Percentiles rank a stretch among this genome's conserved stretches.
Conservation (phyloP, 2,113 vertebrate species). For the Lagopus muta region DNA sequence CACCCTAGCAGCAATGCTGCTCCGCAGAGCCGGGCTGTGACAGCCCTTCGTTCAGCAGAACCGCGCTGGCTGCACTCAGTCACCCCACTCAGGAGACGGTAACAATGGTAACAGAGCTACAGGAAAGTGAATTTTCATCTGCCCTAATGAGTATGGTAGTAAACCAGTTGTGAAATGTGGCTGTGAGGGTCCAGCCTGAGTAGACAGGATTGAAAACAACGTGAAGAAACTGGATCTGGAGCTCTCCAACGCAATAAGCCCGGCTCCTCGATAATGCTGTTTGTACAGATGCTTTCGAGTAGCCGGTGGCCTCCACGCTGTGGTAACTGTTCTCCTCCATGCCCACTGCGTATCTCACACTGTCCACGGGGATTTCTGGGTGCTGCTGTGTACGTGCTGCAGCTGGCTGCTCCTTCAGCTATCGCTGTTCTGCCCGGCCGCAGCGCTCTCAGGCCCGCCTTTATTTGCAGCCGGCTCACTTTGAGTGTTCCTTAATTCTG, state of each 20-base stretch:
- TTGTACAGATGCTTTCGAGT: background rate
- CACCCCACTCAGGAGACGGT: background rate
- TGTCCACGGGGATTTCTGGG: background rate
- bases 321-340: background rate
- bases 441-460: background rate
- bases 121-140: background rate
- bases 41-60: background rate
- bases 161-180: background rate
- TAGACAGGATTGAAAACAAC: background rate
- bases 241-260: background rate
- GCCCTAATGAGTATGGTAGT: background rate
- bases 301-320: background rate
- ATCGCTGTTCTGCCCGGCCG: background rate
- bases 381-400: background rate
- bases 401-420: background rate
- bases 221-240: background rate
- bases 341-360: no score
- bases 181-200: background rate
- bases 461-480: background rate
- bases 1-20: accelerated
- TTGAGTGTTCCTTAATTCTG: background rate
- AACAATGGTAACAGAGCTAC: background rate
- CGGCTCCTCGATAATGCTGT: background rate
- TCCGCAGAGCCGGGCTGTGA: background rate
- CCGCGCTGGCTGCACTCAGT: background rate